These are phyloP conservation scores for Homalodisca vitripennis DNA, from an alignment of 1,140 invertebrate species.

Conservation along the genomic window DNA sequence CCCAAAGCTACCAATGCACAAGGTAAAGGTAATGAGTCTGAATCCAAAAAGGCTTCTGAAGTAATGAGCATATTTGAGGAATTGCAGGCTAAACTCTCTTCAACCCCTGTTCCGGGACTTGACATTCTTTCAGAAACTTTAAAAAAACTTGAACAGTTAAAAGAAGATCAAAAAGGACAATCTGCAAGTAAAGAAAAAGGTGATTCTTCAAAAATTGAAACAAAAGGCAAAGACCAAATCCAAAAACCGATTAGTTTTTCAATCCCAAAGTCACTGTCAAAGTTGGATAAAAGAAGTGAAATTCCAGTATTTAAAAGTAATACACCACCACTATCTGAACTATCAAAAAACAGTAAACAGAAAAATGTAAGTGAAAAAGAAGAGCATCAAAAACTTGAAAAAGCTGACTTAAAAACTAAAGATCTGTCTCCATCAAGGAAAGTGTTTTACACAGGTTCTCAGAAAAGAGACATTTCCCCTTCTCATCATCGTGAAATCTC, in stretches of 20 bases:
- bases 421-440: neutral
- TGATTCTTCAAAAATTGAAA: too few relatives aligned
- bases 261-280: too few relatives aligned
- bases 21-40: neutral
- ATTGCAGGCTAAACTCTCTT: neutral
- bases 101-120: neutral
- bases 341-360: too few relatives aligned
- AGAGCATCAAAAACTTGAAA: neutral
- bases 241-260: too few relatives aligned
- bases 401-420: neutral
- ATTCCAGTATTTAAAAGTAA: too few relatives aligned
- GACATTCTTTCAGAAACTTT: constrained; percentile 9
- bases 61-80: constrained; percentile 16
- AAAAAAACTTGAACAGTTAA: constrained; percentile 3
- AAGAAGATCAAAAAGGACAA: too few relatives aligned
- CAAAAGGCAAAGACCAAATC: too few relatives aligned
- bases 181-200: too few relatives aligned
- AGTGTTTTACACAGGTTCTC: neutral
- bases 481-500: neutral
- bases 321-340: neutral
- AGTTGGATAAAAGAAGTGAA: too few relatives aligned
- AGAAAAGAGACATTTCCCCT: neutral
- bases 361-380: too few relatives aligned
- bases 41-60: neutral
- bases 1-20: neutral